Evolutionary conservation across 2,888 invertebrate species (phyloP).

Genomic region (Ophion costatus): DNA sequence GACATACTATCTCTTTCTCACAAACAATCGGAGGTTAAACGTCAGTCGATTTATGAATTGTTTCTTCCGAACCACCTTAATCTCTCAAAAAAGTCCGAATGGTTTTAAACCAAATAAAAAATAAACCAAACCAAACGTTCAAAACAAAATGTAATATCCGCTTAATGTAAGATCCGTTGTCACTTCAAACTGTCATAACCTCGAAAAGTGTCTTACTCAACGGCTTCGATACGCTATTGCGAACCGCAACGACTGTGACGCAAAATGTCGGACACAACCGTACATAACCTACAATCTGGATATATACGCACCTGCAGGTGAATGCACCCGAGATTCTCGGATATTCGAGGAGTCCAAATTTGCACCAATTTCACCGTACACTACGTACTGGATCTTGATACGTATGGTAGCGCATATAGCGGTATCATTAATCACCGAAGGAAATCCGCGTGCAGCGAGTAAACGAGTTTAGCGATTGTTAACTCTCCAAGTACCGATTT

Average conservation of each 20-base stretch:
- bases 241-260: not conserved
- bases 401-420: not conserved
- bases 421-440: constrained; percentile 14
- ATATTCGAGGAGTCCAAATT: not conserved
- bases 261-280: not conserved
- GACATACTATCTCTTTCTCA: too few species aligned
- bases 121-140: too few species aligned
- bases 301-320: not conserved
- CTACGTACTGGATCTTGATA: not conserved
- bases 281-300: not conserved
- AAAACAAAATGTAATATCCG: not conserved
- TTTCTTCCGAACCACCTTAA: too few species aligned
- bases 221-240: not conserved
- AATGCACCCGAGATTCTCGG: not conserved
- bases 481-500: constrained; percentile 1
- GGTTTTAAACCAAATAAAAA: not conserved
- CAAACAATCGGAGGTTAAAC: too few species aligned
- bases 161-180: not conserved
- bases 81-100: not conserved
- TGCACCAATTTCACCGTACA: not conserved
- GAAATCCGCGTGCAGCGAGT: constrained; percentile 19
- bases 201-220: not conserved
- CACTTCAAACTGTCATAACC: not conserved
- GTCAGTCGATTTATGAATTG: too few species aligned
- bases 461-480: constrained; percentile 28